A percentile compares a stretch with the other conserved stretches of the same genome.
Conservation (phyloP, 2,797 vertebrate species). For the Labeo calbasu region DNA sequence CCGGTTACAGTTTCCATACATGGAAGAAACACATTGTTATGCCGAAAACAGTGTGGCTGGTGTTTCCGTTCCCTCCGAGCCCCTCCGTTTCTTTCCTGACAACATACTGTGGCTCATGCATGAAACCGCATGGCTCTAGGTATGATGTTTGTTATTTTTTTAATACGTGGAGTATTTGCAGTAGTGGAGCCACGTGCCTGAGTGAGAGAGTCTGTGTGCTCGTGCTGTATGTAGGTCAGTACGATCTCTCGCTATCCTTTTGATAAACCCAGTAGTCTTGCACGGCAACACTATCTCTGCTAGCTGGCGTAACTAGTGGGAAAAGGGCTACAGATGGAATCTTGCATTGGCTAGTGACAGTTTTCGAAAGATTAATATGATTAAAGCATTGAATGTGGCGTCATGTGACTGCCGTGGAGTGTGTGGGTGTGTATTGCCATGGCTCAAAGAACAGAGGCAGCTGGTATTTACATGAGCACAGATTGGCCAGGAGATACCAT, state of each 20-base stretch:
- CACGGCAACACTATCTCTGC: not conserved
- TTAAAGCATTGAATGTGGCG: conserved; percentile 59
- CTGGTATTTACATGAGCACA: conserved; percentile 68
- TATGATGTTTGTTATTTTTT: conserved; percentile 20
- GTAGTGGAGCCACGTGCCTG: conserved; percentile 36
- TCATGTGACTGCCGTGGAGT: conserved; percentile 34
- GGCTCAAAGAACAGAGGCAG: conserved; percentile 60
- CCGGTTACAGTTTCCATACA: conserved; percentile 29
- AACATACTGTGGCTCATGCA: conserved; percentile 52
- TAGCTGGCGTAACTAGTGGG: not conserved
- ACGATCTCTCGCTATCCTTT: conserved; percentile 62
- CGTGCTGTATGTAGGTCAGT: conserved; percentile 77
- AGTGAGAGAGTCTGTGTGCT: conserved; percentile 45
- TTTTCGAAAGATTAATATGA: conserved; percentile 71
- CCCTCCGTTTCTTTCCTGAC: conserved; percentile 57
- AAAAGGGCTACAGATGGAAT: conserved; percentile 55
- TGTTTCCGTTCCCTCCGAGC: conserved; percentile 35
- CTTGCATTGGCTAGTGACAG: conserved; percentile 59
- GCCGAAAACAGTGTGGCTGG: conserved; percentile 29
- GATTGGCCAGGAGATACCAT: conserved; percentile 60
- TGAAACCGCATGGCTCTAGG: conserved; percentile 1
- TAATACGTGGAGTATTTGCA: conserved; percentile 18
- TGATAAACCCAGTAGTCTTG: conserved; percentile 69
- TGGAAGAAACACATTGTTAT: conserved; percentile 41
- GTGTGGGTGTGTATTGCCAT: conserved; percentile 52